Evolutionary conservation across 2,797 vertebrate genomes (phyloP), one percentile per base, ranked within the genome.

Genomic region (Dendrocincla fuliginosa): DNA sequence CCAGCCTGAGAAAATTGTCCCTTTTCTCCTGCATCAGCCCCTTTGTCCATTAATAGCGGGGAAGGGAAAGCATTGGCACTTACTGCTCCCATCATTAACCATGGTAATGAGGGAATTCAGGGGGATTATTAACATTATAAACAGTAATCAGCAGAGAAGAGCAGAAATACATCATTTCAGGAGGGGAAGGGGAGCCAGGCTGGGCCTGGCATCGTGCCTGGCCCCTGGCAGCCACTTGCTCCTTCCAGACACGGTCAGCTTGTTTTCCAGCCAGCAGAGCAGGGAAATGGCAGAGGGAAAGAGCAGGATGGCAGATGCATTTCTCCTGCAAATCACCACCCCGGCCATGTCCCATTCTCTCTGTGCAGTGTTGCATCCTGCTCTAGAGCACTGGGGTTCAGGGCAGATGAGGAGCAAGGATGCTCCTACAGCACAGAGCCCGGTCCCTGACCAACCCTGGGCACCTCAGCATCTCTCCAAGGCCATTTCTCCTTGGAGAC

Each of bases 121-220:
- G 90, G 87, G 69, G 53, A 39, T 93, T 91, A 93, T 93, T 92
- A 86, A 85, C 50, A 56, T 67, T 46, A 86, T 60, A 71, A 88
- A 86, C 42, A 76, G 60, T 57, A 87, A 95, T 93, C 90, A 92
- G 87, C 2, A 1, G 71, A 28, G 69, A 74, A 64, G 3, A 50
- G 85, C 86, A 84, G 96, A 39, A 92, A 85, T 41, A 33, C 60
- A 56, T 76, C 44, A 24, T 42, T 46, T 14, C 25, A 25, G 78
- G 79, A 79, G 71, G 80, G 53, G 64, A 80, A 65, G 65, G 74
- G 80, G 78, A 80, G 76, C 61, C 30, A 59, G 53, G 64, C 60
- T 14, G 56, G 28, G 52, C 13, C 63, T 80, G 82, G 75, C 69
- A 0, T 5, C 0, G 0, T 18, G 90, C 92, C 93, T 0, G 0